Conservation (phyloP, 2,888 invertebrate species). For the Gryllus longicercus region DNA sequence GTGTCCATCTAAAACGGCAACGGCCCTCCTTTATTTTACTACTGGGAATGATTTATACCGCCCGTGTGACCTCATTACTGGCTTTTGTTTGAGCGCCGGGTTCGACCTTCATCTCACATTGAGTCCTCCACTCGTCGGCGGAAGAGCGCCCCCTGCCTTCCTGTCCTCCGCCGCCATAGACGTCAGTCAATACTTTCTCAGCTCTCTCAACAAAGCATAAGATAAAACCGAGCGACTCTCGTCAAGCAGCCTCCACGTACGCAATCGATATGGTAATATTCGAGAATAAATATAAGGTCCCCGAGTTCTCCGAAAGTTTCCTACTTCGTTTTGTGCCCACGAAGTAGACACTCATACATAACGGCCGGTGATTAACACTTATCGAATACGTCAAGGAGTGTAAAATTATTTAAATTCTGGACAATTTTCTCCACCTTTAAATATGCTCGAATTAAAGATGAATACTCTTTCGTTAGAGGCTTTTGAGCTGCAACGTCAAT, state of each 20-base stretch:
- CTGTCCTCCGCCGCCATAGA: not conserved
- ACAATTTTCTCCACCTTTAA: slow-evolving; percentile 17
- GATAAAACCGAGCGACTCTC: not conserved
- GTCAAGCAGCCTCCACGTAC: not conserved
- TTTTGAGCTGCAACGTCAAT: slow-evolving; percentile 17
- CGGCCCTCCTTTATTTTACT: not conserved
- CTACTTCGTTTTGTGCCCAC: not conserved
- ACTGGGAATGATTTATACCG: not conserved
- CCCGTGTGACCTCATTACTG: not conserved
- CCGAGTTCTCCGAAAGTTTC: not conserved
- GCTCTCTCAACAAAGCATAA: not conserved
- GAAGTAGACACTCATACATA: slow-evolving; percentile 17
- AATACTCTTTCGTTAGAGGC: slow-evolving; percentile 5
- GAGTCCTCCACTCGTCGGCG: not conserved
- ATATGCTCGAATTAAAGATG: slow-evolving; percentile 17
- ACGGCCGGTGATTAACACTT: slow-evolving; percentile 17
- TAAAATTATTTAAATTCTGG: slow-evolving; percentile 17
- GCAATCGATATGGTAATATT: not conserved
- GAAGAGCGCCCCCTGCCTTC: too few relatives aligned
- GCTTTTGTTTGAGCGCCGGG: not conserved
- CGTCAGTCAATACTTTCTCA: not conserved
- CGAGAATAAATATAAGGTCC: slow-evolving; percentile 17
- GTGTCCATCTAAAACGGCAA: not conserved
- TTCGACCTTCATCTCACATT: not conserved
- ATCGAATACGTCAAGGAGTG: slow-evolving; percentile 17